Evolutionary conservation across 2,113 vertebrate genomes (phyloP).

Genomic region (Dicentrarchus labrax): DNA sequence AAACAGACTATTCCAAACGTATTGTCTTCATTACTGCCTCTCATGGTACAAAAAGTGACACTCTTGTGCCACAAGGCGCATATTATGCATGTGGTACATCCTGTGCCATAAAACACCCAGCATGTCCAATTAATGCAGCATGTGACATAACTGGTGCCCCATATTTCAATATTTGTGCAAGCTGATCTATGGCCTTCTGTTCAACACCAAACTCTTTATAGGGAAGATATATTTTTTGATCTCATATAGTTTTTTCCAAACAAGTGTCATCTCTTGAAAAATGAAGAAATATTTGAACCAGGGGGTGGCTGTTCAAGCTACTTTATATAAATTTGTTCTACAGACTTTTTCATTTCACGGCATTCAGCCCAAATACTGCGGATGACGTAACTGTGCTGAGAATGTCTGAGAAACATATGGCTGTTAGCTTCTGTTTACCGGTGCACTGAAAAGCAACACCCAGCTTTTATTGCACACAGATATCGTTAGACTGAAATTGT

Average conservation of each 20-base stretch:
- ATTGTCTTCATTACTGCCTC: background rate
- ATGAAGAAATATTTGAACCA: background rate
- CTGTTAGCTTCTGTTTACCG: background rate
- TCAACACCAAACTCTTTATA: background rate
- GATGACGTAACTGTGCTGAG: background rate
- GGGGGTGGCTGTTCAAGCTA: slow-evolving; percentile 1
- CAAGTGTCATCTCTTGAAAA: slow-evolving; percentile 3
- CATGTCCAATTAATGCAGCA: too few species aligned
- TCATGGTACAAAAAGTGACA: background rate
- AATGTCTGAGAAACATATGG: slow-evolving; percentile 1
- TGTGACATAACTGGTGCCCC: background rate
- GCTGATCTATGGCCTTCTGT: background rate
- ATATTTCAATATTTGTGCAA: background rate
- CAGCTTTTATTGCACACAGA: background rate
- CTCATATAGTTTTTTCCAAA: background rate
- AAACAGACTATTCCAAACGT: background rate
- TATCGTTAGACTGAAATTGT: background rate
- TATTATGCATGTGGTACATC: background rate
- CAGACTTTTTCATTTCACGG: slow-evolving; percentile 60
- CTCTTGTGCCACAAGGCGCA: background rate
- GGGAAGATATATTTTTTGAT: background rate
- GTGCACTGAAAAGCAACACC: too few species aligned
- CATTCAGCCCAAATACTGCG: background rate
- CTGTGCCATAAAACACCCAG: background rate
- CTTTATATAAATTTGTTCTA: slow-evolving; percentile 54